Evolutionary conservation across 2,113 vertebrate species (phyloP).

Genomic region (Mystacornis crossleyi): DNA sequence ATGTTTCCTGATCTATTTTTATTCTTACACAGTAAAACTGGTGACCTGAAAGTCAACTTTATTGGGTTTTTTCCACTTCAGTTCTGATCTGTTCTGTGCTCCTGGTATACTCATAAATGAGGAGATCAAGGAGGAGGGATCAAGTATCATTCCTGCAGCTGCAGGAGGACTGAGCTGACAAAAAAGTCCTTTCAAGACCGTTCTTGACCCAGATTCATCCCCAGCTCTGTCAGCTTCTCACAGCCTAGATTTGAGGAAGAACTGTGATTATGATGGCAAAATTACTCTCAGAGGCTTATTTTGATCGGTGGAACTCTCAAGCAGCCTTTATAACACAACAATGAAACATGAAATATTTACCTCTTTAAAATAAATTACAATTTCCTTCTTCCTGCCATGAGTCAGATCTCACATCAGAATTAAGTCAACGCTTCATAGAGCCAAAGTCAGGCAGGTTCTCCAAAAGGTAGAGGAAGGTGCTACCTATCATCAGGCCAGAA

Average conservation of each 20-base stretch:
- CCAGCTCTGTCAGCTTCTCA: neutral
- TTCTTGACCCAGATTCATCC: neutral
- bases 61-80: neutral
- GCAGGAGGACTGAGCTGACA: neutral
- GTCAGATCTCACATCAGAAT: neutral
- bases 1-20: constrained; percentile 12
- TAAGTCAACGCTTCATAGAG: rapidly evolving
- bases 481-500: neutral
- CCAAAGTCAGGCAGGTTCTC: neutral
- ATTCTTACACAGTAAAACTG: neutral
- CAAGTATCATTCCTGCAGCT: neutral
- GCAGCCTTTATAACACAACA: neutral
- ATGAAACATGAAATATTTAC: neutral
- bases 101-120: neutral
- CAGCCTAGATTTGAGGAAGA: neutral
- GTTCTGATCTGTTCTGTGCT: neutral
- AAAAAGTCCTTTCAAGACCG: neutral
- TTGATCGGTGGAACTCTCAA: neutral
- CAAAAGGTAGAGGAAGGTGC: neutral
- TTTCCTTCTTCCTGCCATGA: neutral
- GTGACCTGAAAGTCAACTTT: neutral
- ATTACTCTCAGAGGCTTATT: neutral
- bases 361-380: neutral
- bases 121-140: neutral
- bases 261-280: neutral